Evolutionary conservation across 2,113 vertebrate genomes (phyloP).

Genomic region (Penelope pileata): DNA sequence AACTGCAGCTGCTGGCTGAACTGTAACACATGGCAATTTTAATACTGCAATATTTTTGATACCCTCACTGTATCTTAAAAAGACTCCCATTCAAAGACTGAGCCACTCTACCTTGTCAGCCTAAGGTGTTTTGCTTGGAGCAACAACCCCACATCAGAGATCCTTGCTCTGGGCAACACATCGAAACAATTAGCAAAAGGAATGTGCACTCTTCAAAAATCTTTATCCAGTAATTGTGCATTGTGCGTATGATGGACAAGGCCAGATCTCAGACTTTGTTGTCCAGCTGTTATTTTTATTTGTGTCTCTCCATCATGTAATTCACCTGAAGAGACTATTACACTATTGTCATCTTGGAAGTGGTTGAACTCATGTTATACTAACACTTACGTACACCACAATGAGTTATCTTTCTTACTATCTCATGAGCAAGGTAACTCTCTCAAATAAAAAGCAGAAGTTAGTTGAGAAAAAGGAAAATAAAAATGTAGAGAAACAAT

Average conservation of each 20-base stretch:
- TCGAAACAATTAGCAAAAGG: background rate
- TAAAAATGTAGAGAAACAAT: background rate
- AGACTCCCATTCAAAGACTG: background rate
- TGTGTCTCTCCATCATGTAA: background rate
- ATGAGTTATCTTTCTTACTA: background rate
- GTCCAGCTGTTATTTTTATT: background rate
- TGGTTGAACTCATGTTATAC: fast-evolving
- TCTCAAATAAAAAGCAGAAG: background rate
- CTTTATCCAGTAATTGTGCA: background rate
- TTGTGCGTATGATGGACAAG: background rate
- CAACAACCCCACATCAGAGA: background rate
- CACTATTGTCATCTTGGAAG: background rate
- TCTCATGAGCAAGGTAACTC: background rate
- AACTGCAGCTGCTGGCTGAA: background rate
- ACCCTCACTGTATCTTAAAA: background rate
- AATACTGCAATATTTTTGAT: background rate
- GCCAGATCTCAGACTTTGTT: background rate
- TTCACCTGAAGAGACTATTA: background rate
- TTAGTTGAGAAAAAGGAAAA: background rate
- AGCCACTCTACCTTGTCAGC: background rate
- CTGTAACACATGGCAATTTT: background rate
- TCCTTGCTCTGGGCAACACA: background rate
- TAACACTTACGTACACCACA: background rate
- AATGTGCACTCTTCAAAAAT: too few species aligned
- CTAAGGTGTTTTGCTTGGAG: background rate